Evolutionary conservation across 2,113 vertebrate species (phyloP).

Genomic region (Neogobius melanostomus): DNA sequence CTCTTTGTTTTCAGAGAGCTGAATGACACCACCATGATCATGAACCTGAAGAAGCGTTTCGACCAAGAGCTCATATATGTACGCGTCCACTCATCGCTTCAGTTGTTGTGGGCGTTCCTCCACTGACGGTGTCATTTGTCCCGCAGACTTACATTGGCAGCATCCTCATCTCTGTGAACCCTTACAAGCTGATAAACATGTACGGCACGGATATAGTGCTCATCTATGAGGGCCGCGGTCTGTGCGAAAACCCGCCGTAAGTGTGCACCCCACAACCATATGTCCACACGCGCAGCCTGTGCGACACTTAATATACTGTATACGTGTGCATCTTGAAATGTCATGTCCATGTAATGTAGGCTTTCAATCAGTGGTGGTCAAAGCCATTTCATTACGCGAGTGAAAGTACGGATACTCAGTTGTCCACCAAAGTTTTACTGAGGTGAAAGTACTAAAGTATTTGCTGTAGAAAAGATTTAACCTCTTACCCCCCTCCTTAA

Average conservation of each 20-base stretch:
- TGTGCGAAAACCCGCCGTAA: conserved; percentile 95
- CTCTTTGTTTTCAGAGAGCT: conserved; percentile 82
- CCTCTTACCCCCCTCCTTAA: too few relatives aligned
- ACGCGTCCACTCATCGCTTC: conserved; percentile 50
- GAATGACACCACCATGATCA: conserved; percentile 86
- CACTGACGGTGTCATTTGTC: neutral
- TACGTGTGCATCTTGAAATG: too few relatives aligned
- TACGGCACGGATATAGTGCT: conserved; percentile 91
- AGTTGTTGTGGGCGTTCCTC: neutral
- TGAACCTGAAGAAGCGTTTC: conserved; percentile 89
- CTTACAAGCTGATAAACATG: conserved; percentile 89
- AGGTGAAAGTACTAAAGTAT: too few relatives aligned
- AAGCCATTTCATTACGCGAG: too few relatives aligned
- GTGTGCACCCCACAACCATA: conserved; percentile 36
- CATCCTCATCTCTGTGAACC: conserved; percentile 93
- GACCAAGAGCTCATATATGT: conserved; percentile 91
- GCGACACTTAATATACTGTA: too few relatives aligned
- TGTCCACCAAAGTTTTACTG: too few relatives aligned
- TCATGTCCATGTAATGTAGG: too few relatives aligned
- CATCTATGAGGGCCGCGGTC: conserved; percentile 85
- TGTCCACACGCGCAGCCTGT: too few relatives aligned
- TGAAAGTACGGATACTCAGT: too few relatives aligned
- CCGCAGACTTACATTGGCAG: conserved; percentile 92
- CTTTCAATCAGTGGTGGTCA: too few relatives aligned
- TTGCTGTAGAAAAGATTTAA: too few relatives aligned